A percentile compares a stretch with the other conserved stretches of the same genome.
Evolutionary conservation across 2,888 invertebrate genomes (phyloP).

Genomic region (Oligia latruncula): DNA sequence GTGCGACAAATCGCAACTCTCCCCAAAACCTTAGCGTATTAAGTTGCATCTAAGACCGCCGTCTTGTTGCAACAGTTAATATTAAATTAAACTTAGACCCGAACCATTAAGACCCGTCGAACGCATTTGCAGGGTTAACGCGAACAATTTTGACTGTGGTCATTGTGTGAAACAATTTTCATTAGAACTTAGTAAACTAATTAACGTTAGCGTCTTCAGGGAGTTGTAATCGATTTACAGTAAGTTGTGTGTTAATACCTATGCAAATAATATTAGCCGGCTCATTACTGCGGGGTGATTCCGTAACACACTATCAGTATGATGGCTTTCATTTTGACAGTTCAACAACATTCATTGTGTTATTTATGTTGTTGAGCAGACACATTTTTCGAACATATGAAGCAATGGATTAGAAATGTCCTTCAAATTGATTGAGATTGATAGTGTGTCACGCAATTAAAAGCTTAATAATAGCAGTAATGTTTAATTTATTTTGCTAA

Average conservation of each 20-base stretch:
- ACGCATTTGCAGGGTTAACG: slow-evolving; percentile 82
- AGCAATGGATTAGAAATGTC: too few species aligned
- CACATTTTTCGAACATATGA: too few species aligned
- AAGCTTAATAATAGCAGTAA: too few species aligned
- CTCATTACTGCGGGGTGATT: neutral
- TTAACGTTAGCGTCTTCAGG: slow-evolving; percentile 18
- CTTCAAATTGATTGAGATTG: too few species aligned
- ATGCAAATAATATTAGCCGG: neutral
- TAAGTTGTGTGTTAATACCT: neutral
- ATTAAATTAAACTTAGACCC: slow-evolving; percentile 88
- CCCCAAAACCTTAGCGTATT: slow-evolving; percentile 67
- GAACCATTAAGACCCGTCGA: slow-evolving; percentile 87
- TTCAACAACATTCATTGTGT: too few species aligned
- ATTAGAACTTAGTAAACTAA: slow-evolving; percentile 61
- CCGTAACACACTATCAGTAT: too few species aligned
- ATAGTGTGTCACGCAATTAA: too few species aligned
- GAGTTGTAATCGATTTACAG: neutral
- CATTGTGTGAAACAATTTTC: slow-evolving; percentile 72
- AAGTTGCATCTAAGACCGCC: slow-evolving; percentile 83
- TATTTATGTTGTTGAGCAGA: too few species aligned
- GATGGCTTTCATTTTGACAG: too few species aligned
- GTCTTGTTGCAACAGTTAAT: slow-evolving; percentile 84
- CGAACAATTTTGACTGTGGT: slow-evolving; percentile 80
- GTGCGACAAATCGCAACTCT: slow-evolving; percentile 65
- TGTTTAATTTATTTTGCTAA: too few species aligned